Evolutionary conservation across 2,888 invertebrate genomes (phyloP), one percentile per base, ranked within the genome.

Genomic region (Fragum sueziense): DNA sequence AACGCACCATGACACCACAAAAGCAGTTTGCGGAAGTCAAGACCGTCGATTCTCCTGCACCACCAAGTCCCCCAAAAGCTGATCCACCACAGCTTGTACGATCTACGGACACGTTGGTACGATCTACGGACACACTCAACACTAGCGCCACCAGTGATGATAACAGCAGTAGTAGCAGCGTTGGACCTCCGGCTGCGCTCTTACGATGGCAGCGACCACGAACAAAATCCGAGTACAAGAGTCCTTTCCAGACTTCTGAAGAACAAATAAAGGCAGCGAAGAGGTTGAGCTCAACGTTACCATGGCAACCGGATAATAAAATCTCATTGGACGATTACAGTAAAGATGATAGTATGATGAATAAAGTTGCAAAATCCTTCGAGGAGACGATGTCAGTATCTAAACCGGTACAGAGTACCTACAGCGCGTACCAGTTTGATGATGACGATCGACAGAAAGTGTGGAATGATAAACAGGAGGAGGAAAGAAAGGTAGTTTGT

Each of bases 131-230:
- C 2, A 57, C 11, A 22, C 57, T 57, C 27, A 57, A 57, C 27
- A 57, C 31, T 61, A 52, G 70, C 59, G 25, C 25, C 25, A n/a
- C 59, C 68, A 57, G 57, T 22, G 57, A 57, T 4, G 57, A 57
- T 31, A 47, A 57, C 22, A 54, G 33, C 11, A 74, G 75, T 29
- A 47, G 37, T 29, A 73, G 76, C n/a, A 86, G 82, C 9, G 80
- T 85, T 37, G 87, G 86, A 27, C 91, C 90, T 14, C 90, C 91
- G 20, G 88, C 88, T n/a, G 85, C 88, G 31, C 82, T 91, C n/a
- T 70, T 85, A 20, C 84, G 89, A 31, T 90, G 90, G 90, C 90
- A 89, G 73, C 73, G 87, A 59, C 82, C 85, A 25, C 80, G 87
- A 20, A 84, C 88, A 22, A 81, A 86, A 14, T 85, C 88, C 11